Evolutionary conservation across 1,140 invertebrate genomes (phyloP).

Genomic region (Drosophila saltans): DNA sequence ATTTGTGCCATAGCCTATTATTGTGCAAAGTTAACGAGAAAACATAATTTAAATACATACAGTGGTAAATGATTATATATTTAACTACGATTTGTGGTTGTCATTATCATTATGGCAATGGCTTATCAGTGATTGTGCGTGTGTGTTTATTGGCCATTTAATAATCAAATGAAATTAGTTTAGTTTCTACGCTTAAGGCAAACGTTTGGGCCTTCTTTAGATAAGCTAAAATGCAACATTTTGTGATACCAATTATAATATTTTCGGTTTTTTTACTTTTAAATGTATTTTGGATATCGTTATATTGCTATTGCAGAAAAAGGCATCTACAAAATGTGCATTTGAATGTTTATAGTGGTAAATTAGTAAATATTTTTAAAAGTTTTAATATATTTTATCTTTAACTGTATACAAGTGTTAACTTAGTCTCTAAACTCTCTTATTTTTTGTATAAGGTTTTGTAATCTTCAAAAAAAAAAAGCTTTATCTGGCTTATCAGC

Average conservation of each 20-base stretch:
- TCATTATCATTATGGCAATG: not conserved
- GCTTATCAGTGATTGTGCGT: not conserved
- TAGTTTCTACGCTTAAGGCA: not conserved
- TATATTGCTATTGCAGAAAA: not conserved
- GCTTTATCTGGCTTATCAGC: constrained; percentile 1
- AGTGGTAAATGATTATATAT: not conserved
- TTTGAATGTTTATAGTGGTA: not conserved
- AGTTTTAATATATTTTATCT: not conserved
- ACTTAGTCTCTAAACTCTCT: not conserved
- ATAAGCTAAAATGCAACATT: not conserved
- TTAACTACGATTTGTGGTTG: not conserved
- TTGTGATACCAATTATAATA: not conserved
- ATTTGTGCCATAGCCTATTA: no score
- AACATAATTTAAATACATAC: no score
- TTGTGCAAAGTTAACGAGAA: no score
- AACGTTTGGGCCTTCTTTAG: not conserved
- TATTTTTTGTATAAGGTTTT: not conserved
- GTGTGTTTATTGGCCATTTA: not conserved
- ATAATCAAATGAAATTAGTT: not conserved
- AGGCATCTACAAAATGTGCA: not conserved
- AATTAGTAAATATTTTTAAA: not conserved
- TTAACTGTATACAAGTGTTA: no score
- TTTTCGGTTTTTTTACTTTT: not conserved
- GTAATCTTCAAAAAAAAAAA: not conserved
- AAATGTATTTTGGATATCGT: not conserved